Conservation (phyloP, 2,797 vertebrate genomes). For the Passerculus sandwichensis region DNA sequence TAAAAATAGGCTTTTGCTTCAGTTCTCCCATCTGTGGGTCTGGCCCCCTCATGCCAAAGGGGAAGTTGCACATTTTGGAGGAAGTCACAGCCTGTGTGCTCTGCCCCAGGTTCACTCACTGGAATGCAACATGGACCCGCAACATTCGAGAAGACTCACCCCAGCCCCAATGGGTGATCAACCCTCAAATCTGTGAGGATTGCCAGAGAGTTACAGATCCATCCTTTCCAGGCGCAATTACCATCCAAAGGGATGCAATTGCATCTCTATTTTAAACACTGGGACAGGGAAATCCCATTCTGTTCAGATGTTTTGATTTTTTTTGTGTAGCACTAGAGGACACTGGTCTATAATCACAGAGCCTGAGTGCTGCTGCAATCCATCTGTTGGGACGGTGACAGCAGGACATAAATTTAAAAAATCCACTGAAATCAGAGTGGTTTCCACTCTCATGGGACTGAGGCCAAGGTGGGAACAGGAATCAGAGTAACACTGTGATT, state of each 20-base stretch:
- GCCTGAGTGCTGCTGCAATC: background rate
- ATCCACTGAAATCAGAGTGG: background rate
- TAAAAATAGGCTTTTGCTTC: background rate
- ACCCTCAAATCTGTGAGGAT: accelerated
- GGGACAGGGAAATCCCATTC: background rate
- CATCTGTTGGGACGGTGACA: background rate
- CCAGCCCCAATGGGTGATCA: background rate
- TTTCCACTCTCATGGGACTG: background rate
- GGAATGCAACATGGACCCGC: background rate
- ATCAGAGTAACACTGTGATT: background rate
- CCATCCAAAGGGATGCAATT: background rate
- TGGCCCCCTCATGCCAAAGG: background rate
- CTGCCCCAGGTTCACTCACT: background rate
- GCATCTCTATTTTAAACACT: background rate
- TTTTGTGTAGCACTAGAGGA: background rate
- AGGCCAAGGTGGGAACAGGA: background rate
- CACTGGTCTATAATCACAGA: background rate
- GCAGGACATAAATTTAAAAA: background rate
- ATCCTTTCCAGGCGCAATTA: background rate
- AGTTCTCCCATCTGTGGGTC: background rate
- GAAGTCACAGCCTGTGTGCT: background rate
- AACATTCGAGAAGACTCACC: background rate
- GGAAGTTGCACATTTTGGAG: background rate
- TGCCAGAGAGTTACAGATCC: background rate
- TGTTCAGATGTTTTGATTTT: background rate